Base-by-base conservation (phyloP, 53 echinoderm and acorn worm genomes). In the Apostichopus leukothele region DNA sequence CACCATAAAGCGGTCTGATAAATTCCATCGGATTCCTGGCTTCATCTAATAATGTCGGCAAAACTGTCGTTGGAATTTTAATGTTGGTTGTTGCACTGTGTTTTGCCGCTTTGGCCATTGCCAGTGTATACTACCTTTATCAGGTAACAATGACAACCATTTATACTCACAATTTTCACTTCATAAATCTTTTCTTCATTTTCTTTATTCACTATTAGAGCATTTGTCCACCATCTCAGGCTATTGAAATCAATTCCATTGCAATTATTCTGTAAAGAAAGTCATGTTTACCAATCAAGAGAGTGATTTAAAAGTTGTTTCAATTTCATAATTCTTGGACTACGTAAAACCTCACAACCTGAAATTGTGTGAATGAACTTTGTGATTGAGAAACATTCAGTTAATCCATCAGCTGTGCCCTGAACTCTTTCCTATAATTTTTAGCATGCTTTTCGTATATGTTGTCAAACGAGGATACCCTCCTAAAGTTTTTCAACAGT, bases 1-100 rank as follows among this genome's bases (percentile, higher is more conserved):
- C 50, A 22, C 39, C 53, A 18, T 53, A 9, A 76, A 88, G 88
- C 50, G 88, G 88, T 60, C 76, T 55, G 57, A 88, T 54, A 76
- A 88, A 88, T 54, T 55, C 76, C 76, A 76, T 77, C 14, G 6
- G 0, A n/a, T 76, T 88, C 26, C 13, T 88, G 10, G 21, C 3
- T 39, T 39, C 39, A 39, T 39, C 39, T 39, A 39, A 2, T 39
- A 39, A 3, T 39, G 39, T 39, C 39, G 39, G 39, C 39, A 0
- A 39, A 39, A 39, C 3, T 18, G 23, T 81, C 7, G 18, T 81
- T 19, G 81, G 50, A 9, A 23, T 7, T 10, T 54, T 81, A 59
- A 81, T 81, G 81, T 6, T 80, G 57, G 8, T 80, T 57, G 12
- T 80, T 16, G 80, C 80, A n/a, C 54, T 80, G 9, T 54, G 80